These are phyloP conservation scores for Mustela lutreola DNA, from an alignment of 2,113 vertebrate genomes.

Conservation along the genomic window DNA sequence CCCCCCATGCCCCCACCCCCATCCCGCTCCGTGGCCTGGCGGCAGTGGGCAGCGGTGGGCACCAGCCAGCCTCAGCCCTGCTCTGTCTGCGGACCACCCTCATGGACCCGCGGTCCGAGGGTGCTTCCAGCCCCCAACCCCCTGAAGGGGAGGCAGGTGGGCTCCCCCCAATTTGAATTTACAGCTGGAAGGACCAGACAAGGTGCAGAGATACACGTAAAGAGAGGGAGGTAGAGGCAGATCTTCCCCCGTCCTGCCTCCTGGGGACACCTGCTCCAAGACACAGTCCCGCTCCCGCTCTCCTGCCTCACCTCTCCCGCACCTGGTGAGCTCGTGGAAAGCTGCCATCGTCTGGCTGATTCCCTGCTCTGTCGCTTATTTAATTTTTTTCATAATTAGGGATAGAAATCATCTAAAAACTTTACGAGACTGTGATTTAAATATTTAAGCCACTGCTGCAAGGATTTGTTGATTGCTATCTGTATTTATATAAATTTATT, in stretches of 20 bases:
- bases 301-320: rapidly evolving
- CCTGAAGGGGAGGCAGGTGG: not conserved
- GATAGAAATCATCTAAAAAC: not conserved
- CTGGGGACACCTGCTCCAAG: not conserved
- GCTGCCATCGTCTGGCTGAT: rapidly evolving
- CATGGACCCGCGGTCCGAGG: rapidly evolving
- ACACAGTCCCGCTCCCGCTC: not conserved
- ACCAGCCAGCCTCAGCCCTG: not conserved
- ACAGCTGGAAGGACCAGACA: not conserved
- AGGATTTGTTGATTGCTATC: constrained; percentile 1
- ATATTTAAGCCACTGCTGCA: constrained; percentile 11
- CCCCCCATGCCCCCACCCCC: not conserved
- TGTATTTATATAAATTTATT: constrained; percentile 29
- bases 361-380: not conserved
- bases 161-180: rapidly evolving
- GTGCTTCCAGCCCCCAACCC: rapidly evolving
- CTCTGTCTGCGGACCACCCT: not conserved
- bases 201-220: rapidly evolving
- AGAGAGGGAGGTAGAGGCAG: rapidly evolving
- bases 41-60: rapidly evolving
- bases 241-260: rapidly evolving
- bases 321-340: rapidly evolving
- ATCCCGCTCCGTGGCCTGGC: rapidly evolving
- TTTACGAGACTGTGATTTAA: not conserved
- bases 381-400: not conserved